Conservation (phyloP, 1,140 invertebrate genomes). For the Lithobius niger region DNA sequence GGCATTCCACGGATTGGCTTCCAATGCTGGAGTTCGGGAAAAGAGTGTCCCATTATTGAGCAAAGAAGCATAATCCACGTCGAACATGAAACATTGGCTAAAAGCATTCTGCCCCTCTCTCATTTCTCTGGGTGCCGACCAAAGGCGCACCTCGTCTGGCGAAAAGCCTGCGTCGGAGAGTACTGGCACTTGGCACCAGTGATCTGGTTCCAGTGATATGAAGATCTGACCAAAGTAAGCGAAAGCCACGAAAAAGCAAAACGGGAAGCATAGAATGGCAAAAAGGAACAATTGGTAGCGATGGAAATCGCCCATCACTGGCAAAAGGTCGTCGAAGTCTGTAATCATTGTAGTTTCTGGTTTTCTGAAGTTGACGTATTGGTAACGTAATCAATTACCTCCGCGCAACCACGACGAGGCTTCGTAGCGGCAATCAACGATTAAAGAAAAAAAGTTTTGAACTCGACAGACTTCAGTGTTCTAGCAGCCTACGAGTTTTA, state of each 20-base stretch:
- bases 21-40: too few species aligned
- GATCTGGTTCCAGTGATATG: conserved; percentile 62
- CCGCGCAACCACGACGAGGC: too few species aligned
- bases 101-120: background rate
- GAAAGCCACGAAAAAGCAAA: conserved; percentile 50
- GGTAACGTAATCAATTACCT: too few species aligned
- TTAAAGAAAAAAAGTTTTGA: too few species aligned
- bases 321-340: conserved; percentile 71
- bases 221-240: conserved; percentile 57
- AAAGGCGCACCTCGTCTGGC: too few species aligned
- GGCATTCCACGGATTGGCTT: background rate
- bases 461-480: too few species aligned
- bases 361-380: too few species aligned
- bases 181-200: conserved; percentile 62
- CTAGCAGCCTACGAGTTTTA: too few species aligned
- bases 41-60: background rate
- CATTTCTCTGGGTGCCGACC: background rate
- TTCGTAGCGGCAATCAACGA: too few species aligned
- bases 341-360: too few species aligned
- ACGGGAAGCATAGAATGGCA: conserved; percentile 57
- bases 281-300: conserved; percentile 73
- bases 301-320: conserved; percentile 74
- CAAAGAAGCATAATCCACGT: background rate
- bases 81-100: background rate
- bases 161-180: conserved; percentile 28